phyloP scores from a whole-genome alignment of 2,888 invertebrate genomes.

The Podabrus alpinus region DNA sequence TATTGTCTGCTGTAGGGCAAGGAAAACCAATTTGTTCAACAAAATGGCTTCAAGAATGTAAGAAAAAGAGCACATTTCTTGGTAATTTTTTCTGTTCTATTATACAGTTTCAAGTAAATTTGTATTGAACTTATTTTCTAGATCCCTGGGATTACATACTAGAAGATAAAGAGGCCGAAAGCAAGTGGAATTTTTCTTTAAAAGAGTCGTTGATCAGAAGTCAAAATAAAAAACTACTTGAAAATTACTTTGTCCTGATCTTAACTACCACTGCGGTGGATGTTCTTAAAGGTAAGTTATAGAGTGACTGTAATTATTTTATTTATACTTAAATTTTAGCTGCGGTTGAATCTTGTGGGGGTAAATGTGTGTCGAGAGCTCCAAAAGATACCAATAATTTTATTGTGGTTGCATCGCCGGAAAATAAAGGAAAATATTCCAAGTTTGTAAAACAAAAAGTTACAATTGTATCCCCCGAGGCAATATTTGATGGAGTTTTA shows the following conservation, averaged over 20 bases:
- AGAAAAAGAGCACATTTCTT: conserved; percentile 46
- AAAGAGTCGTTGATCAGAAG: conserved; percentile 47
- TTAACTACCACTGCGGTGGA: conserved; percentile 43
- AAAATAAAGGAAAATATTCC: conserved; percentile 46
- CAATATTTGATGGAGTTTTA: conserved; percentile 52
- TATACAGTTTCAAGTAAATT: neutral
- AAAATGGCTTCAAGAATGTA: conserved; percentile 48
- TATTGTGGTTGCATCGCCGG: conserved; percentile 44
- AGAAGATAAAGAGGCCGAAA: conserved; percentile 58
- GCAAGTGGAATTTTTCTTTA: conserved; percentile 57
- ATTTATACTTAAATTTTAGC: conserved; percentile 37
- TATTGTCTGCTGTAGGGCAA: conserved; percentile 63
- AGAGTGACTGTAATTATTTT: neutral
- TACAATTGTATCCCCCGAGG: conserved; percentile 49
- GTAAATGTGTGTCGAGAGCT: conserved; percentile 46
- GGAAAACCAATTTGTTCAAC: conserved; percentile 63
- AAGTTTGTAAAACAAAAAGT: conserved; percentile 46
- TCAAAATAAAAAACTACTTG: conserved; percentile 41
- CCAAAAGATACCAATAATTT: conserved; percentile 40
- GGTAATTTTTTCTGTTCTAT: conserved; percentile 38
- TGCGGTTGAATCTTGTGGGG: conserved; percentile 51
- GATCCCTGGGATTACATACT: conserved; percentile 64
- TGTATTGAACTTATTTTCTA: conserved; percentile 41
- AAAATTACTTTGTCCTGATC: conserved; percentile 43
- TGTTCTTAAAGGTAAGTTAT: conserved; percentile 48